Base-by-base conservation (phyloP, 2,888 invertebrate genomes). In the Glyphotaelius pellucidus region DNA sequence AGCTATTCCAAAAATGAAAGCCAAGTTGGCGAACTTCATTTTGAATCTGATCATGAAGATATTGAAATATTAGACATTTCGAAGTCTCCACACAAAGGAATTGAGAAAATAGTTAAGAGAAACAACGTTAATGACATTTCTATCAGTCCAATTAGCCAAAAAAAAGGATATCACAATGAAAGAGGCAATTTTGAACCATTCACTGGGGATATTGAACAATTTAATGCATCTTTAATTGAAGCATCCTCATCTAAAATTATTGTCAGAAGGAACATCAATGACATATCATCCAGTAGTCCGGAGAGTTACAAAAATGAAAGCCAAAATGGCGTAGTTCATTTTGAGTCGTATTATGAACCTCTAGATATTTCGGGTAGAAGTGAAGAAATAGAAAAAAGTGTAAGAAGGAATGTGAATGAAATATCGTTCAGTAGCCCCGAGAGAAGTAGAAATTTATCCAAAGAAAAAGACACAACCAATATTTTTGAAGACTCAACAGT, bases 241-340 rank as follows among this genome's bases (percentile, higher is more conserved):
- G 67, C 67, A 67, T 67, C 67, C n/a, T 67, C 67, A 67, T 67
- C 67, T 67, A 67, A 67, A 67, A 67, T 67, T 67, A 67, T 67
- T 67, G 67, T 67, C 25, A 67, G 67, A 67, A 67, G 67, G 67
- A 67, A 67, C 9, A 67, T 67, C n/a, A 67, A 67, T 9, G 67
- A 67, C 9, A 67, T 67, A 25, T 67, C 67, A 67, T 67, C 7
- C 67, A 67, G 67, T 67, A 67, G 67, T 25, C n/a, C 67, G n/a
- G 67, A 67, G n/a, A 89, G 84, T 90, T 79, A 91, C 35, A 85
- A 92, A 35, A 92, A 89, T 84, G 92, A 91, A 90, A 90, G 89
- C 83, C 91, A 94, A 19, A 94, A 94, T 89, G 94, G 94, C 15
- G 94, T 94, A 52, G 92, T 94, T 32, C 94, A 94, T 92, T 94